A percentile compares a stretch with the other conserved stretches of the same genome.
Conservation (phyloP, 2,888 invertebrate genomes). For the Drosophila birchii region DNA sequence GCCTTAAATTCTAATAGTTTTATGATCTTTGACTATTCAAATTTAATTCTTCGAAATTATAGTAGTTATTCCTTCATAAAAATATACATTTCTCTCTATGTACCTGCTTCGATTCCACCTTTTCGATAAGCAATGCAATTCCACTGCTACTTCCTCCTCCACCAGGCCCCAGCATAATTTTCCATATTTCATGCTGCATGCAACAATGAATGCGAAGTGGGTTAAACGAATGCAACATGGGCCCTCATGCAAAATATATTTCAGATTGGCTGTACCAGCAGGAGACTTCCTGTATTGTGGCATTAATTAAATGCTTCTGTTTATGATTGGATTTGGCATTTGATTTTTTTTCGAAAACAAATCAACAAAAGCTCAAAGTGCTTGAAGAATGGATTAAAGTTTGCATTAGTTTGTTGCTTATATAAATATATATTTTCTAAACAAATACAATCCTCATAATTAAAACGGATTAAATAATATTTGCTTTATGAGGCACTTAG, state of each 20-base stretch:
- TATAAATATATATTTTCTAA: background rate
- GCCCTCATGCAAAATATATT: slow-evolving; percentile 44
- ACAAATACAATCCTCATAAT: background rate
- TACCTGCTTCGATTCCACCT: slow-evolving; percentile 4
- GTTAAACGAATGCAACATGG: slow-evolving; percentile 67
- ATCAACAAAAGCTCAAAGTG: background rate
- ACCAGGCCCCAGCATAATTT: slow-evolving; percentile 54
- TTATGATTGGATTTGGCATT: slow-evolving; percentile 8
- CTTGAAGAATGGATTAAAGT: background rate
- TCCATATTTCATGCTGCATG: slow-evolving; percentile 62
- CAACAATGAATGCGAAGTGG: slow-evolving; percentile 50
- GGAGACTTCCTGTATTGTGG: slow-evolving; percentile 18
- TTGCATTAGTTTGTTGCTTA: background rate
- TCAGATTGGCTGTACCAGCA: slow-evolving; percentile 6
- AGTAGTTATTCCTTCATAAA: too few relatives aligned
- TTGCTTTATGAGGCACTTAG: background rate
- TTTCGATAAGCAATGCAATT: slow-evolving; percentile 50
- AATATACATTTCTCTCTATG: background rate
- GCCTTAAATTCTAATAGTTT: background rate
- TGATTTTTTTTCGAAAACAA: background rate
- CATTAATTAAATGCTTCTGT: slow-evolving; percentile 26
- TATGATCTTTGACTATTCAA: background rate
- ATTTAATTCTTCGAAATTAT: background rate
- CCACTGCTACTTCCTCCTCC: slow-evolving; percentile 23
- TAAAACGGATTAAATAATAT: background rate